phyloP scores from a whole-genome alignment of 2,113 vertebrate genomes.

The Oxygymnocypris stewartii region DNA sequence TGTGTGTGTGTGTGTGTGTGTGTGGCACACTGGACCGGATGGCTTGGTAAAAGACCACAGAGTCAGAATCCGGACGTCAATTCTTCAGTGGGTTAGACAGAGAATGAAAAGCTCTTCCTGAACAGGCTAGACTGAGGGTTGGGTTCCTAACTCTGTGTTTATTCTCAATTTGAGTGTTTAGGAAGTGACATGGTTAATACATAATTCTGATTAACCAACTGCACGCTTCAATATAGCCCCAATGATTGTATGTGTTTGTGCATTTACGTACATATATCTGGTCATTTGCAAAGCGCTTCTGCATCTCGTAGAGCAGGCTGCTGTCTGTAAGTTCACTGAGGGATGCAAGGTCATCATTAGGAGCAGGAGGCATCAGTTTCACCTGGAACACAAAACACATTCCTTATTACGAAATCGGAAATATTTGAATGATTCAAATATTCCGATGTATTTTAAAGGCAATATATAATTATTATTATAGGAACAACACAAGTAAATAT shows the following conservation, averaged over 20 bases:
- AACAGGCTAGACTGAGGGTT: not conserved
- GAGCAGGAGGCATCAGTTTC: slow-evolving; percentile 91
- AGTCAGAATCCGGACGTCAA: slow-evolving; percentile 30
- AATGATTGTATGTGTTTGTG: not conserved
- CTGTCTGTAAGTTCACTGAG: slow-evolving; percentile 91
- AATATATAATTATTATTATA: not conserved
- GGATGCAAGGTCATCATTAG: slow-evolving; percentile 92
- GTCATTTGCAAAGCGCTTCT: slow-evolving; percentile 93
- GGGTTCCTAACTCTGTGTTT: slow-evolving; percentile 14
- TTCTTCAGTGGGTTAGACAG: slow-evolving; percentile 16
- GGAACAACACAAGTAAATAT: not conserved
- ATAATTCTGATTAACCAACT: not conserved
- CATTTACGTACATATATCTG: slow-evolving; percentile 90
- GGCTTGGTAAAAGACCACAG: slow-evolving; percentile 47
- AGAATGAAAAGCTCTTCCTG: slow-evolving; percentile 1
- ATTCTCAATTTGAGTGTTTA: not conserved
- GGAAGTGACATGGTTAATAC: slow-evolving; percentile 29
- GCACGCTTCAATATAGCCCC: not conserved
- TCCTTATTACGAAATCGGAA: not conserved
- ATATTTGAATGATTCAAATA: not conserved
- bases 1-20: slow-evolving; percentile 26
- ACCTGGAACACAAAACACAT: slow-evolving; percentile 74
- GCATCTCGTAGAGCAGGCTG: slow-evolving; percentile 98
- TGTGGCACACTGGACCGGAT: slow-evolving; percentile 44
- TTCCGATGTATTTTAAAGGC: too few species aligned